phyloP scores from a whole-genome alignment of 2,888 invertebrate genomes.

The Perizoma affinitatum region DNA sequence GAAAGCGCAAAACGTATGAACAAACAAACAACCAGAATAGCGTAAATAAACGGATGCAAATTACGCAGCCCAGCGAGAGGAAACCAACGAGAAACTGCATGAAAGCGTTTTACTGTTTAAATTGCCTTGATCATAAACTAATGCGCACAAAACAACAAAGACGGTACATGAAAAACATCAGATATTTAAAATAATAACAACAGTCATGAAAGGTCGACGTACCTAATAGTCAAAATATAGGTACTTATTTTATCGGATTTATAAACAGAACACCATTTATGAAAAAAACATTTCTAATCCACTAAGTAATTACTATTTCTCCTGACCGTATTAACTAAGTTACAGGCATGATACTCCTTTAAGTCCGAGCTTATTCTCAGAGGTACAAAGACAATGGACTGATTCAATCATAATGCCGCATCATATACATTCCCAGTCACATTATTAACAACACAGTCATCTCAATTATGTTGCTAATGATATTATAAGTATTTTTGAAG shows the following conservation, averaged over 20 bases:
- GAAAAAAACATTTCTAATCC: constrained; percentile 7
- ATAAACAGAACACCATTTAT: constrained; percentile 1
- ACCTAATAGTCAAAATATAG: constrained; percentile 18
- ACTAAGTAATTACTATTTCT: constrained; percentile 22
- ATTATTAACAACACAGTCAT: constrained; percentile 20
- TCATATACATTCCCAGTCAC: constrained; percentile 33
- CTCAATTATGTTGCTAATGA: constrained; percentile 13
- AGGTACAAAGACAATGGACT: constrained; percentile 30
- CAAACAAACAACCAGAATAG: constrained; percentile 57
- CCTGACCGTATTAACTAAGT: constrained; percentile 33
- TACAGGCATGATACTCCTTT: constrained; percentile 20
- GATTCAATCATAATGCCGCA: constrained; percentile 34
- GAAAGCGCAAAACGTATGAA: constrained; percentile 58
- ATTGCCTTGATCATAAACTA: constrained; percentile 30
- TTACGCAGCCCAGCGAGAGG: constrained; percentile 59
- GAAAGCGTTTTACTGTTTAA: constrained; percentile 47
- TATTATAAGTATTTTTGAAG: constrained; percentile 15
- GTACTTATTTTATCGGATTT: not conserved
- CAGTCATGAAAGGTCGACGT: not conserved
- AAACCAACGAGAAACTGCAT: constrained; percentile 52
- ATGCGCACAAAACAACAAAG: constrained; percentile 12
- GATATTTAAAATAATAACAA: constrained; percentile 1
- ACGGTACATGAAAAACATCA: constrained; percentile 4
- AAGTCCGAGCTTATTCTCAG: constrained; percentile 25
- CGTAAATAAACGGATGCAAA: constrained; percentile 71